These are phyloP conservation scores for Macrotrachela quadricornifera DNA, from an alignment of 1,140 invertebrate species.

Conservation along the genomic window DNA sequence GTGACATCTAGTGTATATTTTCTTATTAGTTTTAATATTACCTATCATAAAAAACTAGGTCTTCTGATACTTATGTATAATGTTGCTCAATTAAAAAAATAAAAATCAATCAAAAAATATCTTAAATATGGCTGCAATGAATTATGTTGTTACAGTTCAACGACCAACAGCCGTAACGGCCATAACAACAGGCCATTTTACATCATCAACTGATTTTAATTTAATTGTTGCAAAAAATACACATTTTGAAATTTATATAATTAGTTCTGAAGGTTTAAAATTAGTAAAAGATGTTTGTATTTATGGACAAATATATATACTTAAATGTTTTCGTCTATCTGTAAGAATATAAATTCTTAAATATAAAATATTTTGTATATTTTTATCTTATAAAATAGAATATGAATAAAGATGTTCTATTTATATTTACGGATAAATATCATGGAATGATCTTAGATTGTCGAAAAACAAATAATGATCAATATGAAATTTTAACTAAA, in stretches of 20 bases:
- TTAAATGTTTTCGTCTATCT: constrained; percentile 73
- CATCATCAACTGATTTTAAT: constrained; percentile 73
- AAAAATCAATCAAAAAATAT: no score
- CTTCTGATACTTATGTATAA: no score
- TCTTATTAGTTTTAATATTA: no score
- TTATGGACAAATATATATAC: constrained; percentile 75
- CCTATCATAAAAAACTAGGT: no score
- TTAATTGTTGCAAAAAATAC: constrained; percentile 84
- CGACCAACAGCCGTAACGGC: no score
- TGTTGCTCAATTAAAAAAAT: no score
- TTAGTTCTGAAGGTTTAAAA: constrained; percentile 79
- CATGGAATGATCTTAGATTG: constrained; percentile 95
- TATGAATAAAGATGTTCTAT: constrained; percentile 75
- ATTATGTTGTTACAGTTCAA: no score
- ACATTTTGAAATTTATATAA: constrained; percentile 77
- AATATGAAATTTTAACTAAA: constrained; percentile 74
- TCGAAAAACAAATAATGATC: constrained; percentile 41
- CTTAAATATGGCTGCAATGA: no score
- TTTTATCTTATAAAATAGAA: constrained; percentile 41
- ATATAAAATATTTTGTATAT: background rate
- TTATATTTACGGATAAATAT: constrained; percentile 67
- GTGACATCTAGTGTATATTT: no score
- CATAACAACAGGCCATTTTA: constrained; percentile 61
- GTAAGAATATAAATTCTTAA: constrained; percentile 36
- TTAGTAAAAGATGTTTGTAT: constrained; percentile 81